Percentiles rank a stretch among this genome's conserved stretches.
phyloP scores from a whole-genome alignment of 2,797 vertebrate species.

The Siniperca obscura region DNA sequence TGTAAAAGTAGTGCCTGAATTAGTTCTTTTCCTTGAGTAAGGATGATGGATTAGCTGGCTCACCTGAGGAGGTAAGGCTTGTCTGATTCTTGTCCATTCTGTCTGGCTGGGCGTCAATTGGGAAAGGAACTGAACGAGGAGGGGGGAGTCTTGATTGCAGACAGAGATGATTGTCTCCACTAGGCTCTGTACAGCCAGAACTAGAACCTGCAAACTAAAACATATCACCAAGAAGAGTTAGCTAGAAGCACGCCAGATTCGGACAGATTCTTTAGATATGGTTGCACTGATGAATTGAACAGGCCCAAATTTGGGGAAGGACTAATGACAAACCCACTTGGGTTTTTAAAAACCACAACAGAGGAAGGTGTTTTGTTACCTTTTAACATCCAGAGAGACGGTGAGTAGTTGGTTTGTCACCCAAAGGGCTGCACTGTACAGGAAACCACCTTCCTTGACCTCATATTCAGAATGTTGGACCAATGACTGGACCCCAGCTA shows the following conservation, averaged over 20 bases:
- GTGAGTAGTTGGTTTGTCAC: constrained; percentile 90
- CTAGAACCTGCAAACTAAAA: constrained; percentile 91
- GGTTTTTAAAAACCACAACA: neutral
- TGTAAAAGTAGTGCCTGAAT: neutral
- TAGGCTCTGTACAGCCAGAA: constrained; percentile 86
- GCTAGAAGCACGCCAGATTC: neutral
- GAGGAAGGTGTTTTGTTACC: constrained; percentile 78
- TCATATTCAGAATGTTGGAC: constrained; percentile 82
- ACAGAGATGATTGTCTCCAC: constrained; percentile 84
- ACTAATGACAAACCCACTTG: neutral
- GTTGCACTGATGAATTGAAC: neutral
- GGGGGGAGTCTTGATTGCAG: constrained; percentile 66
- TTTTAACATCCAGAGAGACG: constrained; percentile 86
- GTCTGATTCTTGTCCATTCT: constrained; percentile 89
- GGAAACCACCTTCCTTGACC: constrained; percentile 87
- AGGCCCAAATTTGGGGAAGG: neutral
- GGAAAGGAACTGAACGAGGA: constrained; percentile 84
- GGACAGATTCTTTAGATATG: neutral
- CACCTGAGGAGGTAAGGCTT: constrained; percentile 90
- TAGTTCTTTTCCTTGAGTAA: neutral
- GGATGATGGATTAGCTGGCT: constrained; percentile 3
- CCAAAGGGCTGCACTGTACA: constrained; percentile 90
- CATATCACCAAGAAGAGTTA: constrained; percentile 28
- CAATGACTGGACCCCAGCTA: constrained; percentile 88
- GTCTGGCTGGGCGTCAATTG: constrained; percentile 83